Evolutionary conservation across 1,140 invertebrate species (phyloP), one percentile per base, ranked within the genome.

Genomic region (Drusus annulatus): DNA sequence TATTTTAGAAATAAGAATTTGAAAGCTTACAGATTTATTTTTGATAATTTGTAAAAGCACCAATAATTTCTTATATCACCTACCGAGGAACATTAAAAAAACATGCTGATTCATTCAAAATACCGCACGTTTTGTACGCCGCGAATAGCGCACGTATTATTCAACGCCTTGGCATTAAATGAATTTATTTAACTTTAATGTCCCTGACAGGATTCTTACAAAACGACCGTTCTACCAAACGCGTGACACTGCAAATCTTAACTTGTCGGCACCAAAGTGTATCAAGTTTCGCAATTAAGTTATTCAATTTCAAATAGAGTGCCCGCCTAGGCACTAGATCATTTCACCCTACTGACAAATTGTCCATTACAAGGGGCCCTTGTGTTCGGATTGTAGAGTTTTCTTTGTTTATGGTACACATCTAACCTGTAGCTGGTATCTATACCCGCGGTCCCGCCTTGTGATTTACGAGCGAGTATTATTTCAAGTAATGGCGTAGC

Each of bases 231-330:
- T 60, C 56, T 23, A 60, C 8, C 56, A 60, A 60, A 23, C 36
- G 23, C 62, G 65, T 50, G 36, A 69, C 65, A 17, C 36, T 23
- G n/a, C 28, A 17, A 69, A 69, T 50, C 65, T 69, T 28, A 45
- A 23, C 31, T 36, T 69, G 65, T 69, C 65, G 8, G 45, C 65
- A 50, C 65, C 31, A 19, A 69, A 69, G 65, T 69, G 31, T 69
- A 51, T 50, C 36, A 51, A 0, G 21, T 65, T 65, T 65, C 62
- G 62, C 62, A 65, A 51, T 69, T 69, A 51, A 51, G 65, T 50
- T 69, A 69, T 69, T 69, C 65, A 50, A 69, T 69, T 69, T 69
- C 65, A 69, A 69, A 69, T 69, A 50, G 23, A 69, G 13, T 45
- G 31, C 15, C 15, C 1, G n/a, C 65, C n/a, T 45, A 17, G 8